Evolutionary conservation across 2,888 invertebrate genomes (phyloP).

Genomic region (Hipparchia sbordonii): DNA sequence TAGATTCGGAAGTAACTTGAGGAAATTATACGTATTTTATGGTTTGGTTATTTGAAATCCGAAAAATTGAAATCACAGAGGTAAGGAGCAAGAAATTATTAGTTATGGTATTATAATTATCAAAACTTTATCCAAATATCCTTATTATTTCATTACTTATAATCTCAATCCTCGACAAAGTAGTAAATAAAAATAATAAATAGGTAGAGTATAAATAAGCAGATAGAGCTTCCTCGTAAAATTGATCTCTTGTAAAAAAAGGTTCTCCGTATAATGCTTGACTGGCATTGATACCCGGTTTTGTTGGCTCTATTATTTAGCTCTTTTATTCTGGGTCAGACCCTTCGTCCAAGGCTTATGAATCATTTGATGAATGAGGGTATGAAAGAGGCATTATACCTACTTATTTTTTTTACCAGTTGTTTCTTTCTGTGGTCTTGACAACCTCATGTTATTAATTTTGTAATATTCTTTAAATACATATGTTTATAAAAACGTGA

Average conservation of each 20-base stretch:
- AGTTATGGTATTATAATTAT: too few relatives aligned
- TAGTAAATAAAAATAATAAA: not conserved
- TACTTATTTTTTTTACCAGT: constrained; percentile 6
- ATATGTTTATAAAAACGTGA: not conserved
- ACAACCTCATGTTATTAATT: not conserved
- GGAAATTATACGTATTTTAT: too few relatives aligned
- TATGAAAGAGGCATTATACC: constrained; percentile 29
- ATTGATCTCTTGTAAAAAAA: constrained; percentile 1
- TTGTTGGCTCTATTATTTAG: constrained; percentile 25
- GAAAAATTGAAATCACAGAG: too few relatives aligned
- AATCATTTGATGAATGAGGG: constrained; percentile 34
- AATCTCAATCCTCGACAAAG: not conserved
- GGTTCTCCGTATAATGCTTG: constrained; percentile 11
- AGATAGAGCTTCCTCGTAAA: not conserved
- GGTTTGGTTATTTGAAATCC: too few relatives aligned
- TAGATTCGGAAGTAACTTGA: not conserved
- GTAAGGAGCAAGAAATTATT: not conserved
- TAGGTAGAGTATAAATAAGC: not conserved
- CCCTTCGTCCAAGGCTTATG: constrained; percentile 26
- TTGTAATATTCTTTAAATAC: not conserved
- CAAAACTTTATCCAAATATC: too few relatives aligned
- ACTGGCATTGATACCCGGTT: constrained; percentile 20
- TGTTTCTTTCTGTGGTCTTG: not conserved
- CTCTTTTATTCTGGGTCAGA: constrained; percentile 33
- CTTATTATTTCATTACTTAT: not conserved